phyloP scores from a whole-genome alignment of 2,113 vertebrate genomes.

The Barbus barbus region DNA sequence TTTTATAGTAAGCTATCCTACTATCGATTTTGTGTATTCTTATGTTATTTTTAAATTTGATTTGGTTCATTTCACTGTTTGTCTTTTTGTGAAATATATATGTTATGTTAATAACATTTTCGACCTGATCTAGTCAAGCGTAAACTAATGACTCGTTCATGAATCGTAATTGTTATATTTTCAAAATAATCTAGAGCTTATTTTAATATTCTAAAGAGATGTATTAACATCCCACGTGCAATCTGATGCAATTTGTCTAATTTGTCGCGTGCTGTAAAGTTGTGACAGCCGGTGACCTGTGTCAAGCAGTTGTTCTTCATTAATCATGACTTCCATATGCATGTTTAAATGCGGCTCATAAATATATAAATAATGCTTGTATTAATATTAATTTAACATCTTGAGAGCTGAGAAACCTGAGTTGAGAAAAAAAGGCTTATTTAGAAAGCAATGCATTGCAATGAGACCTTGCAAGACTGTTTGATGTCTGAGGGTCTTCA shows the following conservation, averaged over 20 bases:
- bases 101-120: conserved; percentile 33
- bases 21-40: neutral
- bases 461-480: conserved; percentile 63
- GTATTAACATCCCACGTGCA: neutral
- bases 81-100: neutral
- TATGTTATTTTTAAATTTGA: neutral
- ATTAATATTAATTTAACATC: conserved; percentile 16
- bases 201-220: neutral
- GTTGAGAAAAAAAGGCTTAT: conserved; percentile 18
- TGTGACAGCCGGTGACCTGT: conserved; percentile 32
- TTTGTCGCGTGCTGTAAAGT: neutral
- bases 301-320: conserved; percentile 14
- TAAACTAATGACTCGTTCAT: neutral
- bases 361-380: neutral
- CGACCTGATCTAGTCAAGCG: conserved; percentile 60
- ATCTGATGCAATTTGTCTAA: neutral
- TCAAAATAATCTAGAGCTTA: no score
- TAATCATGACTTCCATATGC: neutral
- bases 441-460: conserved; percentile 60
- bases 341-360: neutral
- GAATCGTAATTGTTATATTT: neutral
- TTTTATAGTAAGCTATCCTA: neutral
- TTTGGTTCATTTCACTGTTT: neutral
- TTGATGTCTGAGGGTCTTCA: conserved; percentile 82
- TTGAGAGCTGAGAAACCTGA: neutral